phyloP scores from a whole-genome alignment of 2,888 invertebrate genomes.

The Strigamia crassipes region DNA sequence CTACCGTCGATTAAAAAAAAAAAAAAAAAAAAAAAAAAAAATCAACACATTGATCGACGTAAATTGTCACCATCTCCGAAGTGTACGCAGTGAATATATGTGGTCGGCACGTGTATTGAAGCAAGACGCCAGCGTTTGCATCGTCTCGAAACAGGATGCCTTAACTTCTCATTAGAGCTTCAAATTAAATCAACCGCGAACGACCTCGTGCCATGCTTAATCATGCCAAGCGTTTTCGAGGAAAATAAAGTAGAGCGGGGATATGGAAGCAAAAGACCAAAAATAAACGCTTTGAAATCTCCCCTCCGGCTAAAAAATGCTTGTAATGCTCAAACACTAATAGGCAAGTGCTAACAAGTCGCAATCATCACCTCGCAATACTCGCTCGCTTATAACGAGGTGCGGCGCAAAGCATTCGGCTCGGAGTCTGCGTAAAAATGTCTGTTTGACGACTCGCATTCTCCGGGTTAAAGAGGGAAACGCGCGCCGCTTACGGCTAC shows the following conservation, averaged over 20 bases:
- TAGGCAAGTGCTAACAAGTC: constrained; percentile 39
- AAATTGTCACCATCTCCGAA: constrained; percentile 21
- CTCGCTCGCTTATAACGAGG: neutral
- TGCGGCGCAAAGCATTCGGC: constrained; percentile 12
- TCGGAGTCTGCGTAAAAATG: constrained; percentile 14
- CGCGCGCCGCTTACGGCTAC: constrained; percentile 29
- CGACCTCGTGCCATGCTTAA: constrained; percentile 44
- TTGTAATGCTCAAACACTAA: constrained; percentile 38
- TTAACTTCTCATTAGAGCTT: constrained; percentile 44
- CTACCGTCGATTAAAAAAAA: too few relatives aligned
- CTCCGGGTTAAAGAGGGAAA: neutral
- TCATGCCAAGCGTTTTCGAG: constrained; percentile 18
- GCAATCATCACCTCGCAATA: constrained; percentile 33
- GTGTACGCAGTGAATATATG: neutral
- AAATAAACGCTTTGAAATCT: constrained; percentile 23
- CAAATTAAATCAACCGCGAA: constrained; percentile 45
- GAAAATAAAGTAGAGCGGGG: constrained; percentile 19
- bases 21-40: too few relatives aligned
- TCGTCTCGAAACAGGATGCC: neutral
- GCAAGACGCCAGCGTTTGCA: constrained; percentile 36
- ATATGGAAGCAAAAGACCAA: constrained; percentile 30
- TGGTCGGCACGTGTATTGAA: constrained; percentile 37
- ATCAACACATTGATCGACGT: neutral
- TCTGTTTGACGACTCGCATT: constrained; percentile 22
- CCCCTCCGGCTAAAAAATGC: constrained; percentile 12